A percentile compares a stretch with the other conserved stretches of the same genome.
These are phyloP conservation scores for Oceanodroma leucorhoa DNA, from an alignment of 2,797 vertebrate genomes.

Conservation along the genomic window DNA sequence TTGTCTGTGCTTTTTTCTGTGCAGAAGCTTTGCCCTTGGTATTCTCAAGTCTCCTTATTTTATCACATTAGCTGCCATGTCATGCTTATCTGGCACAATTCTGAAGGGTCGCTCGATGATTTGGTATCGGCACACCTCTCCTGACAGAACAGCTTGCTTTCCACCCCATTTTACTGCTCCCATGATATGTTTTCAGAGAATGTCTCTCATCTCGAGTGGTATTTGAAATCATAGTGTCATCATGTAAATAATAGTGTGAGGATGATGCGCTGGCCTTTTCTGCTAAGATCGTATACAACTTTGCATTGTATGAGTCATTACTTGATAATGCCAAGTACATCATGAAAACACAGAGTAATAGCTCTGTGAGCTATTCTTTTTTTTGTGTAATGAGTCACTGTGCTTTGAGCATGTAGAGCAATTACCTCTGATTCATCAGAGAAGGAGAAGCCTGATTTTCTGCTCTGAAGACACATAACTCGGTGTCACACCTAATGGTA, in stretches of 20 bases:
- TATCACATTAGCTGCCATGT: not conserved
- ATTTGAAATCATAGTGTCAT: not conserved
- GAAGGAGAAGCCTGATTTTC: not conserved
- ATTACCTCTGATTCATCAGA: not conserved
- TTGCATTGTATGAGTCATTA: not conserved
- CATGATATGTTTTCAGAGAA: not conserved
- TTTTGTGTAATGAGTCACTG: not conserved
- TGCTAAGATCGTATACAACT: not conserved
- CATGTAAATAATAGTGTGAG: accelerated
- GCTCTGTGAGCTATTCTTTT: not conserved
- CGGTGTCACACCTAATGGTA: not conserved
- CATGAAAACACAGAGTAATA: not conserved
- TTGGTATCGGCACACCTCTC: not conserved
- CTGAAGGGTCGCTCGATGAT: accelerated
- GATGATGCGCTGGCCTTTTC: not conserved
- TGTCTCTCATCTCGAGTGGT: not conserved
- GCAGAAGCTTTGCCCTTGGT: not conserved
- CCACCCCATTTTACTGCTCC: not conserved
- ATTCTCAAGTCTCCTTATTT: not conserved
- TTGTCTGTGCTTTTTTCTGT: accelerated
- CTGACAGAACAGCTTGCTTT: not conserved
- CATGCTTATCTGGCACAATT: not conserved
- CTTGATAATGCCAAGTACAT: not conserved
- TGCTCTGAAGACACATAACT: not conserved
- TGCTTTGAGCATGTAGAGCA: not conserved